phyloP scores from a whole-genome alignment of 1,140 invertebrate genomes.

The Micrasema longulum region DNA sequence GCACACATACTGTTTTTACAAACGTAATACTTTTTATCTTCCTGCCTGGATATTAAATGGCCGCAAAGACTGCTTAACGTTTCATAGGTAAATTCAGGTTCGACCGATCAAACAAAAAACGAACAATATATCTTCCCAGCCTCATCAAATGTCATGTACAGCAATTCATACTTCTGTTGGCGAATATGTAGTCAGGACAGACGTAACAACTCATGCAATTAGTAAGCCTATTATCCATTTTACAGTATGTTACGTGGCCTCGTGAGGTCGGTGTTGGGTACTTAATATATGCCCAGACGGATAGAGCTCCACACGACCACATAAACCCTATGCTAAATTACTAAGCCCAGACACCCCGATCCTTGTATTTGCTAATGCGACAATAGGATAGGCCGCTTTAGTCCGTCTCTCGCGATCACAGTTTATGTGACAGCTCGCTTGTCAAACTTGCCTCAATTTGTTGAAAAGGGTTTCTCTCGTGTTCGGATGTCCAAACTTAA shows the following conservation, averaged over 20 bases:
- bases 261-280: constrained; percentile 1
- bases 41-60: too few relatives aligned
- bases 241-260: constrained; percentile 2
- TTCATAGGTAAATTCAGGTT: too few relatives aligned
- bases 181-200: too few relatives aligned
- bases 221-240: neutral
- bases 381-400: constrained; percentile 4
- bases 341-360: neutral
- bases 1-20: too few relatives aligned
- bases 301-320: neutral
- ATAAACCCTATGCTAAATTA: neutral
- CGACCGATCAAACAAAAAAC: too few relatives aligned
- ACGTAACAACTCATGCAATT: neutral
- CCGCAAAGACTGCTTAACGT: too few relatives aligned
- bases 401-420: constrained; percentile 9
- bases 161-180: too few relatives aligned
- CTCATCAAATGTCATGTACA: too few relatives aligned
- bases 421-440: constrained; percentile 19
- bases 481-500: constrained; percentile 14
- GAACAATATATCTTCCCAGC: too few relatives aligned
- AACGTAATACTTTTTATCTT: too few relatives aligned
- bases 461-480: constrained; percentile 17
- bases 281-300: too few relatives aligned
- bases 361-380: constrained; percentile 19
- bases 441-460: constrained; percentile 32